Evolutionary conservation across 2,888 invertebrate genomes (phyloP), one percentile per base, ranked within the genome.

Genomic region (Saturnia pavonia): DNA sequence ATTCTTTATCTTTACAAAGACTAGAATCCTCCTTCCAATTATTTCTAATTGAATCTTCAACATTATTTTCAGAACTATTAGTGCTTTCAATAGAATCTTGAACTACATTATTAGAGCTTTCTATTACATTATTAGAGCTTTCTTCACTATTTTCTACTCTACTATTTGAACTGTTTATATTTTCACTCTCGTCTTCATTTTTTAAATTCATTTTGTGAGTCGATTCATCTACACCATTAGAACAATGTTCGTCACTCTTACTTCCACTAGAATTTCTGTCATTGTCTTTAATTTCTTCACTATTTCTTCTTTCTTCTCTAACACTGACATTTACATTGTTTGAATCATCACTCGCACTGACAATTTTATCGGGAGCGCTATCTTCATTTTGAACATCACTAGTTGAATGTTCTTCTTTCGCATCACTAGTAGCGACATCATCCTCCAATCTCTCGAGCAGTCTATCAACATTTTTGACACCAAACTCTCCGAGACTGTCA

Each of bases 351-450:
- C 22, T 34, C 14, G 7, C 63, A 63, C 16, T 63, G 6, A 16
- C 34, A 63, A 34, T 63, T 0, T 27, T 34, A 27, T 63, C 63
- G 22, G 19, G 12, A 48, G 16, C 45, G 16, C 16, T 48, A 48
- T 48, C 60, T 27, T 60, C 22, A 12, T 27, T 27, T 22, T 27
- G 12, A 16, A 16, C 25, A 60, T 60, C 60, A 60, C 60, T 60
- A 25, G 27, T 27, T 60, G 67, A 70, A 48, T 68, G 69, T 14
- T 63, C 75, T 51, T 67, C 69, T 16, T 72, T 70, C 42, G 72
- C 67, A 65, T 78, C 79, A 65, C 75, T 70, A 4, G 48, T 84
- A 72, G 81, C 77, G 8, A 88, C 87, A 22, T 88, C 83, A 19
- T 48, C 48, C 74, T 63, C 63, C 75, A 85, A 73, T 83, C 74